Base-by-base conservation (phyloP, 2,888 invertebrate species). In the Cartodere bifasciata region DNA sequence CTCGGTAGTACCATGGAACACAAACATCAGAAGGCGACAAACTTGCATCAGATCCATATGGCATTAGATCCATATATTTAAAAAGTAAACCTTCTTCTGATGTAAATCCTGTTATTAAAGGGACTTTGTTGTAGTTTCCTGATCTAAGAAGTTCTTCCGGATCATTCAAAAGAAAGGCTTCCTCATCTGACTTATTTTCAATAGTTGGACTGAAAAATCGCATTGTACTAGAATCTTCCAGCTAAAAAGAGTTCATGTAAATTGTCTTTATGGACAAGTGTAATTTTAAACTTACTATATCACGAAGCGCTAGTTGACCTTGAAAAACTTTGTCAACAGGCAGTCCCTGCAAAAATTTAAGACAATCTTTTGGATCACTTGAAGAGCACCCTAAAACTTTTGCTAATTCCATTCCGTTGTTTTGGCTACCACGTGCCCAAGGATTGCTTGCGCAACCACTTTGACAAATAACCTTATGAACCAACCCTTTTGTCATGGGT, bases 401-500 rank as follows among this genome's bases (percentile, higher is more conserved):
- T 2, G 59, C 58, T 27, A 64, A 34, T 10, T 39, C 27, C 52
- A 48, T 25, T n/a, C 29, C 31, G 26, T 33, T 33, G 30, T 64
- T 63, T 2, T 56, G 44, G 0, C 57, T 47, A 48, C 36, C 32
- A 4, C 16, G 31, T 1, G 24, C 10, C 25, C 30, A 29, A 4
- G 12, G 16, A 13, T 13, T 32, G 15, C 32, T 15, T 6, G 35
- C 35, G 22, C 16, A 25, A 4, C 32, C 32, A 23, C 39, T 39
- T 29, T 37, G 34, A 6, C 32, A 24, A n/a, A 39, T 37, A 2
- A 35, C 37, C 13, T 35, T 36, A 7, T 39, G 39, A 16, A 39
- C 34, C 11, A 39, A 35, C 2, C 39, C n/a, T 42, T 55, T 58
- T 2, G 64, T 52, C 46, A 63, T 56, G 21, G 65, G 63, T 0